Percentiles rank a stretch among this genome's conserved stretches.
phyloP scores from a whole-genome alignment of 2,888 invertebrate genomes.

The Monopis laevigella region DNA sequence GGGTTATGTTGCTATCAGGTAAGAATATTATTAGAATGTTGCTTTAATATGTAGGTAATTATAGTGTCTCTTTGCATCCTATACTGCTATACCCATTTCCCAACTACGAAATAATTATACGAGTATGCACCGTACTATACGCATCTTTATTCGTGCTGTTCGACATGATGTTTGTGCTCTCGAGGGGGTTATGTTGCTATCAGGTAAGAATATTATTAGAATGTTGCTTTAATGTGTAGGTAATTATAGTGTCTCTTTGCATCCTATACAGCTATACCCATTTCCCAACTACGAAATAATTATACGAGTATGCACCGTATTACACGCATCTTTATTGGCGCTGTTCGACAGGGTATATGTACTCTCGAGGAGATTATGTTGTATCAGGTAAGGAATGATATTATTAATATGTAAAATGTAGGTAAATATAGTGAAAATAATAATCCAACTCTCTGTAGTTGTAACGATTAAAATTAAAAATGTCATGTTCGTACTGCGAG shows the following conservation, averaged over 20 bases:
- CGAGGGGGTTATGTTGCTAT: slow-evolving; percentile 60
- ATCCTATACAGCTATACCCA: too few species aligned
- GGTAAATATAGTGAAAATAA: too few species aligned
- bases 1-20: slow-evolving; percentile 64
- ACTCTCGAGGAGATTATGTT: slow-evolving; percentile 64
- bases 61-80: too few species aligned
- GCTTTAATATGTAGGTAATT: too few species aligned
- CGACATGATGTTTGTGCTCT: slow-evolving; percentile 75
- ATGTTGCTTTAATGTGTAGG: not conserved
- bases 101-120: too few species aligned
- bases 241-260: too few species aligned
- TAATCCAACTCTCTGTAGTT: too few species aligned
- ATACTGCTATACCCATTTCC: too few species aligned
- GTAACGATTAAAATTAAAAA: too few species aligned
- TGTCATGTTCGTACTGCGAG: too few species aligned
- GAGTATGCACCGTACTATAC: slow-evolving; percentile 82
- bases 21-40: slow-evolving; percentile 18
- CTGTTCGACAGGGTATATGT: slow-evolving; percentile 79
- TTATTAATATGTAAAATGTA: too few species aligned
- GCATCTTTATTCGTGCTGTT: slow-evolving; percentile 80
- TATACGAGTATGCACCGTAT: slow-evolving; percentile 82
- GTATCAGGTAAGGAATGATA: slow-evolving; percentile 60
- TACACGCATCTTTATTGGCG: slow-evolving; percentile 78
- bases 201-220: slow-evolving; percentile 54
- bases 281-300: too few species aligned